These are phyloP conservation scores for Smithornis capensis DNA, from an alignment of 2,113 vertebrate genomes.

Conservation along the genomic window DNA sequence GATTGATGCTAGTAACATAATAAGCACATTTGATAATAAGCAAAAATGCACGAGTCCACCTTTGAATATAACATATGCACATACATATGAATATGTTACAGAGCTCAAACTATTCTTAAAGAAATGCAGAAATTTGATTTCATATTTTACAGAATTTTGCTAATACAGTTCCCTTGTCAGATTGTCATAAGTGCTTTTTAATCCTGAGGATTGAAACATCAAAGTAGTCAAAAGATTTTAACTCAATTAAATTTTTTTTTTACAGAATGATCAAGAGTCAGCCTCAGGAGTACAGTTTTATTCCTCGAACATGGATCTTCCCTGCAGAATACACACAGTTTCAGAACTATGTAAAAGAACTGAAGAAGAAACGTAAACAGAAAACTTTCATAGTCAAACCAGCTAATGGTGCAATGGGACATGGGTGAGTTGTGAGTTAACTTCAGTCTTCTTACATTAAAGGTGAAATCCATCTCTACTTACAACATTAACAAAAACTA, in stretches of 20 bases:
- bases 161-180: background rate
- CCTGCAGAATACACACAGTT: constrained; percentile 97
- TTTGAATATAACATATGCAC: background rate
- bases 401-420: constrained; percentile 98
- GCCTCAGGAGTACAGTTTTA: constrained; percentile 94
- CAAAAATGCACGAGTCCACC: background rate
- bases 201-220: background rate
- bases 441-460: background rate
- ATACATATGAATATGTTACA: background rate
- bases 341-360: constrained; percentile 96
- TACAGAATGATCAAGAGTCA: constrained; percentile 95
- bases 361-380: constrained; percentile 92
- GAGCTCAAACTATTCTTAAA: background rate
- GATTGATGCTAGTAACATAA: background rate
- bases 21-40: background rate
- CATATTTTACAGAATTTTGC: background rate
- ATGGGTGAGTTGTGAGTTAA: constrained; percentile 83
- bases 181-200: background rate
- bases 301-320: constrained; percentile 97
- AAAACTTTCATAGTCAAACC: constrained; percentile 98
- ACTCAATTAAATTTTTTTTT: background rate
- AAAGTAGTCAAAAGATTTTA: background rate
- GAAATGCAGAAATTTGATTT: background rate
- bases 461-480: background rate
- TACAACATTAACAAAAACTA: background rate